A percentile compares a stretch with the other conserved stretches of the same genome.
phyloP scores from a whole-genome alignment of 2,113 vertebrate species.

The Aspiorhynchus laticeps region DNA sequence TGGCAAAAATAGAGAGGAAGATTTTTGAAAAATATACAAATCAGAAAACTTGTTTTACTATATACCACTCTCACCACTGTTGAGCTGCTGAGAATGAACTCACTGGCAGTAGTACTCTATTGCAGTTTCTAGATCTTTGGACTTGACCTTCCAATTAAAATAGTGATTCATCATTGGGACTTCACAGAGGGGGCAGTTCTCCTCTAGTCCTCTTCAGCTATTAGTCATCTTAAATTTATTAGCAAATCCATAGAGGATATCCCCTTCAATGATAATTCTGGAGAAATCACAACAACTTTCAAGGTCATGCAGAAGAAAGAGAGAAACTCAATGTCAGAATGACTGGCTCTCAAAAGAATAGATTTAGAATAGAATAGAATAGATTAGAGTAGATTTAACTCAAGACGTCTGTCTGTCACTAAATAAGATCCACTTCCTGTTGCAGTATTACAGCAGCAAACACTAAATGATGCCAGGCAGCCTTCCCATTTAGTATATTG shows the following conservation, averaged over 20 bases:
- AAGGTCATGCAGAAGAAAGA: not conserved
- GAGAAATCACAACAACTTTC: slow-evolving; percentile 4
- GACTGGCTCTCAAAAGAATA: not conserved
- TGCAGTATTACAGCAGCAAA: not conserved
- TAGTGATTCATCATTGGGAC: not conserved
- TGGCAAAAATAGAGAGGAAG: not conserved
- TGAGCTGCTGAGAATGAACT: not conserved
- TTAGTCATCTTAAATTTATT: not conserved
- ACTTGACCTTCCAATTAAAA: slow-evolving; percentile 8
- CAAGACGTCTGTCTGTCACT: not conserved
- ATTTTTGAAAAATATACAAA: not conserved
- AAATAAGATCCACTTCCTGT: not conserved
- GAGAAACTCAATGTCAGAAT: not conserved
- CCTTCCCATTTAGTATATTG: not conserved
- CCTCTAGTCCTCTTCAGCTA: not conserved
- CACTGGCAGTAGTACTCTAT: not conserved
- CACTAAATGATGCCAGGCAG: not conserved
- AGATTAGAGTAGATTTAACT: not conserved
- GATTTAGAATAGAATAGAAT: too few species aligned
- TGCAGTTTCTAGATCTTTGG: not conserved
- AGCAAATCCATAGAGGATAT: not conserved
- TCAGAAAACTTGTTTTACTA: not conserved
- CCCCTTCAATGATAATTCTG: not conserved
- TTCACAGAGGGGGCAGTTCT: not conserved
- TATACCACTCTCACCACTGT: not conserved